phyloP scores from a whole-genome alignment of 2,113 vertebrate species.

The Lepisosteus osseus region DNA sequence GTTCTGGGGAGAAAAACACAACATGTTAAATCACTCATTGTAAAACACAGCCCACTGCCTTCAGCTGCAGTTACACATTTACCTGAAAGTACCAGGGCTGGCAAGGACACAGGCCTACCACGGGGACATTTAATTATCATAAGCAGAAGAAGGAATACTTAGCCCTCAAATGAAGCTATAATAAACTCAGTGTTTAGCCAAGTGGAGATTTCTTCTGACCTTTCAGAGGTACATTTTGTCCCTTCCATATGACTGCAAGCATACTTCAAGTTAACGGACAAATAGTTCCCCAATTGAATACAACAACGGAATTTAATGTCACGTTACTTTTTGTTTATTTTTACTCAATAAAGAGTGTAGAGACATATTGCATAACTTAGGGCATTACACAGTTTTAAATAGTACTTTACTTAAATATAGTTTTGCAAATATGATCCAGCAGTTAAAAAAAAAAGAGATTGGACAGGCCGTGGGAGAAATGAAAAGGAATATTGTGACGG shows the following conservation, averaged over 20 bases:
- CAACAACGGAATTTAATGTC: no score
- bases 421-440: neutral
- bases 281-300: no score
- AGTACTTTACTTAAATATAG: neutral
- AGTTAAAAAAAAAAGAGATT: no score
- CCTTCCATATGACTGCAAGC: no score
- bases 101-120: conserved; percentile 16
- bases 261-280: no score
- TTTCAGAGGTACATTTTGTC: neutral
- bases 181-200: neutral
- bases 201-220: neutral
- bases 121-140: neutral
- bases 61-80: conserved; percentile 26
- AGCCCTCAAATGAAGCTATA: neutral
- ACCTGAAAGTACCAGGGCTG: conserved; percentile 36
- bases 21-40: conserved; percentile 48
- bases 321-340: no score
- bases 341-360: no score
- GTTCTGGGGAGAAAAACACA: conserved; percentile 37
- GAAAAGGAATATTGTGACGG: no score
- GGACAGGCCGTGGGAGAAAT: no score
- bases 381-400: neutral
- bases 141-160: neutral
- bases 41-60: conserved; percentile 28
- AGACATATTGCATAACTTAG: no score